Conservation (phyloP, 2,888 invertebrate genomes). For the Octodonta nipae region DNA sequence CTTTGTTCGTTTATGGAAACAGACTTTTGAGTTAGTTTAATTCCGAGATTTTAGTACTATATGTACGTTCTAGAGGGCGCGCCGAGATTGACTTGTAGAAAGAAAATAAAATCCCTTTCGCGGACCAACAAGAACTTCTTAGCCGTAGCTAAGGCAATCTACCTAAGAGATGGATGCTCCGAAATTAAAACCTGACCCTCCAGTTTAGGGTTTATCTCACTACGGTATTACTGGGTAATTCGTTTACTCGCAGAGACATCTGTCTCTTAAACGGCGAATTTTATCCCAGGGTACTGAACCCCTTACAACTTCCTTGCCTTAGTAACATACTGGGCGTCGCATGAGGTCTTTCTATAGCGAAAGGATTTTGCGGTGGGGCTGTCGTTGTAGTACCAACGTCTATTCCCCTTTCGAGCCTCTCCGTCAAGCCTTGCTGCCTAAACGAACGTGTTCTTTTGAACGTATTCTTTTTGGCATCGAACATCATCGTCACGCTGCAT, state of each 20-base stretch:
- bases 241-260: constrained; percentile 85
- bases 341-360: constrained; percentile 89
- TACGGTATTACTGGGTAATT: constrained; percentile 89
- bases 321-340: constrained; percentile 89
- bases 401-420: constrained; percentile 43
- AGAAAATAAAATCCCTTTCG: no score
- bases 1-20: no score
- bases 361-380: constrained; percentile 66
- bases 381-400: constrained; percentile 27
- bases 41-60: no score
- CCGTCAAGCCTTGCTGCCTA: constrained; percentile 69
- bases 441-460: constrained; percentile 87
- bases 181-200: no score
- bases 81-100: no score
- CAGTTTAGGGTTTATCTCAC: no score
- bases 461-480: constrained; percentile 76
- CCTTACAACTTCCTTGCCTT: constrained; percentile 84
- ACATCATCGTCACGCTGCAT: constrained; percentile 84
- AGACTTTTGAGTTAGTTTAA: no score
- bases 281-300: constrained; percentile 58
- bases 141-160: no score
- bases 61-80: no score
- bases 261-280: constrained; percentile 92
- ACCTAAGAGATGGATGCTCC: no score
- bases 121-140: no score